Evolutionary conservation across 2,888 invertebrate species (phyloP).

Genomic region (Eupithecia vulgata): DNA sequence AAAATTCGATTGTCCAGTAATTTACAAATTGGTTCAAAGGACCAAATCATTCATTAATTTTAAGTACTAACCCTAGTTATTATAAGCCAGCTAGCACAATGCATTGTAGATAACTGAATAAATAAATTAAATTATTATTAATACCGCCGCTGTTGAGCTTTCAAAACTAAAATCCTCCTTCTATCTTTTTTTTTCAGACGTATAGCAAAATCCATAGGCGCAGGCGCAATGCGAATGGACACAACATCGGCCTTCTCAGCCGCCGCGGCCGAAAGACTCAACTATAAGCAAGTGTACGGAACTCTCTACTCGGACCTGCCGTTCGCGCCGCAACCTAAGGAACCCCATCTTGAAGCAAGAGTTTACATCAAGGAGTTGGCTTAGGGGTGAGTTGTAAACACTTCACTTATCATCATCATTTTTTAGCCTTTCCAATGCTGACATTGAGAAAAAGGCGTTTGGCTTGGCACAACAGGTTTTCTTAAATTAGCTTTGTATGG

Average conservation of each 20-base stretch:
- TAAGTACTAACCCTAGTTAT: too few species aligned
- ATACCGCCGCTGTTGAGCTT: neutral
- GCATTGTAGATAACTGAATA: too few species aligned
- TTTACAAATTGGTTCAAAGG: too few species aligned
- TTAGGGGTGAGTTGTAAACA: conserved; percentile 48
- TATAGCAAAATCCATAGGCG: conserved; percentile 82
- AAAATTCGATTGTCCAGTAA: too few species aligned
- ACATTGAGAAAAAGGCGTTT: too few species aligned
- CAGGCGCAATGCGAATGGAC: conserved; percentile 87
- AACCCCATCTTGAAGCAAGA: conserved; percentile 85
- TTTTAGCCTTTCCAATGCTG: too few species aligned
- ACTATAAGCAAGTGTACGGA: conserved; percentile 87
- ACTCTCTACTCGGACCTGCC: conserved; percentile 86
- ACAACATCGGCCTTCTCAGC: conserved; percentile 91
- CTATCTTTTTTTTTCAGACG: conserved; percentile 51
- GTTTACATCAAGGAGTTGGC: conserved; percentile 84
- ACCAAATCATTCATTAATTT: too few species aligned
- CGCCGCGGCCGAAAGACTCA: conserved; percentile 87
- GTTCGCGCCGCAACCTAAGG: conserved; percentile 83
- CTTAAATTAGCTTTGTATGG: too few species aligned
- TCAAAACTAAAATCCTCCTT: neutral
- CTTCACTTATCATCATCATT: neutral
- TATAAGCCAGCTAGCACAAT: too few species aligned
- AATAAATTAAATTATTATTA: too few species aligned
- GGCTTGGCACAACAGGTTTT: too few species aligned